phyloP scores from a whole-genome alignment of 2,113 vertebrate genomes.

The Naja naja region DNA sequence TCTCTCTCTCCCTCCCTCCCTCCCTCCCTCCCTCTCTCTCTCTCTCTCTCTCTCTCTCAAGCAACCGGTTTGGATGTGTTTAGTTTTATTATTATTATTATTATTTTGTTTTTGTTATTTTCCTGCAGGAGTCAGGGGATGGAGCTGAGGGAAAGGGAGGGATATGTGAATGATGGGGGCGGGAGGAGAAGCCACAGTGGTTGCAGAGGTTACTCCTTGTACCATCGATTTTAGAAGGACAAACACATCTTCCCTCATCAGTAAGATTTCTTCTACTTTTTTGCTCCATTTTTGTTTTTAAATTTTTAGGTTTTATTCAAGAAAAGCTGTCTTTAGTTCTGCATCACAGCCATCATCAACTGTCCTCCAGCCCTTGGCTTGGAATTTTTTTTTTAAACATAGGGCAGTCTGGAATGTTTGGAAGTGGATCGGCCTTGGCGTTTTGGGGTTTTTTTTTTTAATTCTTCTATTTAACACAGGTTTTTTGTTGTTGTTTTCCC shows the following conservation, averaged over 20 bases:
- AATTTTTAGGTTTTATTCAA: slow-evolving; percentile 55
- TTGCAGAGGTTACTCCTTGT: slow-evolving; percentile 26
- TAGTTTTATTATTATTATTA: slow-evolving; percentile 44
- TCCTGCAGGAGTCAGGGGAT: slow-evolving; percentile 46
- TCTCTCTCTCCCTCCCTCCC: background rate
- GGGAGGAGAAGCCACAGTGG: slow-evolving; percentile 36
- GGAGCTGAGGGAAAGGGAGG: slow-evolving; percentile 56
- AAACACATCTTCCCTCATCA: slow-evolving; percentile 1
- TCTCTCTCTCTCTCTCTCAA: background rate
- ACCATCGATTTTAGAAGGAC: slow-evolving; percentile 37
- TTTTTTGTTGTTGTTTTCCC: slow-evolving; percentile 61
- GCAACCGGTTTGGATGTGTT: slow-evolving; percentile 57
- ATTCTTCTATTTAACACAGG: slow-evolving; percentile 70
- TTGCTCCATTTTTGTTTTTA: slow-evolving; percentile 45
- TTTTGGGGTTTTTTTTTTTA: slow-evolving; percentile 48
- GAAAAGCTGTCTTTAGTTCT: slow-evolving; percentile 53
- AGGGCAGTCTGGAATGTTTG: slow-evolving; percentile 58
- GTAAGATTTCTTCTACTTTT: slow-evolving; percentile 32
- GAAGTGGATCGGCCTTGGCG: slow-evolving; percentile 46
- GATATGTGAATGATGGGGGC: slow-evolving; percentile 7
- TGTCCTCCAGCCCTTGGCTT: slow-evolving; percentile 48
- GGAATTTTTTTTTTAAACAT: slow-evolving; percentile 42
- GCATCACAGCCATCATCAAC: slow-evolving; percentile 52
- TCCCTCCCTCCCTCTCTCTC: background rate
- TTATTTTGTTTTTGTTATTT: slow-evolving; percentile 23